Evolutionary conservation across 1,140 invertebrate species (phyloP).

Genomic region (Tetragonula clypearis): DNA sequence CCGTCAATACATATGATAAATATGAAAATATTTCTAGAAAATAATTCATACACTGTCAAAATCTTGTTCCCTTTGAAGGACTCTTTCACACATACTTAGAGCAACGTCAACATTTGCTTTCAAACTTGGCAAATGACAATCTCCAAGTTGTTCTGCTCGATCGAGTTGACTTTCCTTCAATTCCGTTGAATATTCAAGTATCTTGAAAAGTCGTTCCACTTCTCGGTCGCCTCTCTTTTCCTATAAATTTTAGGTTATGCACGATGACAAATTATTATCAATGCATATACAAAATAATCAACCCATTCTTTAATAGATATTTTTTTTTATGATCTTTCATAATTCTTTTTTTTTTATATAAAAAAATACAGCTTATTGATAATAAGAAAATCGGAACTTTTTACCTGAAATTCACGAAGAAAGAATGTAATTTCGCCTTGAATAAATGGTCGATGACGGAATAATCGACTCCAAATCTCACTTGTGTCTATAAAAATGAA

Average conservation of each 20-base stretch:
- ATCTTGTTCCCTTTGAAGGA: constrained; percentile 82
- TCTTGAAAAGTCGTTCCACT: constrained; percentile 89
- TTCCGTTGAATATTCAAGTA: constrained; percentile 89
- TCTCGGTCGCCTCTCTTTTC: constrained; percentile 89
- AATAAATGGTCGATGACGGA: constrained; percentile 92
- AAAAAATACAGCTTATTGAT: background rate
- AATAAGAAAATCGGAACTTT: background rate
- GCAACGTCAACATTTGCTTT: constrained; percentile 87
- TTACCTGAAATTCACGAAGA: constrained; percentile 91
- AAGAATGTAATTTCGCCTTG: constrained; percentile 92
- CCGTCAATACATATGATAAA: background rate
- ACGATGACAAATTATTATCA: background rate
- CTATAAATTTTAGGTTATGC: constrained; percentile 78
- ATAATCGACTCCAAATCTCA: constrained; percentile 91
- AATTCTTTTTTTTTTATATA: background rate
- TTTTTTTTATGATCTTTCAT: background rate
- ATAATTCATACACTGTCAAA: constrained; percentile 79
- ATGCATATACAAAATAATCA: background rate
- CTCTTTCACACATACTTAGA: constrained; percentile 84
- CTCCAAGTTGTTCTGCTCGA: constrained; percentile 83
- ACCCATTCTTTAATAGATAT: background rate
- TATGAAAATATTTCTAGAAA: background rate
- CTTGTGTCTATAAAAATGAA: constrained; percentile 85
- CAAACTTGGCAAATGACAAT: constrained; percentile 85
- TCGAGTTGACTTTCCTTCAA: constrained; percentile 88